A percentile compares a stretch with the other conserved stretches of the same genome.
Evolutionary conservation across 2,888 invertebrate genomes (phyloP).

Genomic region (Polydesmus complanatus): DNA sequence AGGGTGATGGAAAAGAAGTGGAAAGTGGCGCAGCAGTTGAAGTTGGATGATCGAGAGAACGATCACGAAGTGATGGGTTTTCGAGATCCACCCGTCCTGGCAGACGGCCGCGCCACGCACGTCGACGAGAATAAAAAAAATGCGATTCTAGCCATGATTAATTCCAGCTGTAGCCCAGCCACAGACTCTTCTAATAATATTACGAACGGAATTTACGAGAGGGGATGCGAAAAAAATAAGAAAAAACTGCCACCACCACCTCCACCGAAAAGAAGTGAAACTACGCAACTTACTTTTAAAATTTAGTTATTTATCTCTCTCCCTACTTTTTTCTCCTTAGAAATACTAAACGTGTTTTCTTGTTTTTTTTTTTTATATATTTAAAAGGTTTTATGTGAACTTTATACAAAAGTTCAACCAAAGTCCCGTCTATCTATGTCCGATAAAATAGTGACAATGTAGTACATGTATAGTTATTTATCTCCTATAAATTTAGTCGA

Average conservation of each 20-base stretch:
- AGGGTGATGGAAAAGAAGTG: constrained; percentile 78
- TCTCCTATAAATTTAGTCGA: no score
- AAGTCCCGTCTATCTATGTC: no score
- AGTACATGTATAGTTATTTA: no score
- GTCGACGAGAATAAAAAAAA: constrained; percentile 25
- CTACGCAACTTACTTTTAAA: constrained; percentile 48
- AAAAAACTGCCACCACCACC: constrained; percentile 61
- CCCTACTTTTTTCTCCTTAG: neutral
- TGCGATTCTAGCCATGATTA: constrained; percentile 10
- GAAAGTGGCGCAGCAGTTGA: constrained; percentile 83
- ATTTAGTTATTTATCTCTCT: constrained; percentile 7
- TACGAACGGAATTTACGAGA: neutral
- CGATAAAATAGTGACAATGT: no score
- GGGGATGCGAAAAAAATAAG: constrained; percentile 1
- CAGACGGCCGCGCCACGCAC: constrained; percentile 12
- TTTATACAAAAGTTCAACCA: no score
- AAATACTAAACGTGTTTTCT: neutral
- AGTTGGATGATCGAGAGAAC: constrained; percentile 69
- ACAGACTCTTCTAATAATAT: constrained; percentile 9
- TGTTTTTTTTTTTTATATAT: neutral
- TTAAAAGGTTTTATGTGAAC: no score
- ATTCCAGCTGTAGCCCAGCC: constrained; percentile 12
- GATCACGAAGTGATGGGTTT: constrained; percentile 85
- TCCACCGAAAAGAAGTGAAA: constrained; percentile 75
- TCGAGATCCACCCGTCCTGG: constrained; percentile 34